Percentiles rank a stretch among this genome's conserved stretches.
These are phyloP conservation scores for Rhyacophila evoluta DNA, from an alignment of 2,888 invertebrate species.

Conservation along the genomic window DNA sequence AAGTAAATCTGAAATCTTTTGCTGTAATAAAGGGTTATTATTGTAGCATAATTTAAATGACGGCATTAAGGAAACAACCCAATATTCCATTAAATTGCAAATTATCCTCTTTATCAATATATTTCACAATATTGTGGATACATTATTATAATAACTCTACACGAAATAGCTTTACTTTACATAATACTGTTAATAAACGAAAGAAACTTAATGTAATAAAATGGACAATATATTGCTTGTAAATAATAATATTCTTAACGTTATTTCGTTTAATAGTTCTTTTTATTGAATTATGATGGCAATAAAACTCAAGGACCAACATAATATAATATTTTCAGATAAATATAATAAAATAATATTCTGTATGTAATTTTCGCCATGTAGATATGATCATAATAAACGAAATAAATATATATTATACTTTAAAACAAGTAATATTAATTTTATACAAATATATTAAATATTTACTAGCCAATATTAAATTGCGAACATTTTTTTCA, in stretches of 20 bases:
- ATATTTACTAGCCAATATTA: no score
- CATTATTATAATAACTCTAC: background rate
- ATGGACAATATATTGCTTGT: background rate
- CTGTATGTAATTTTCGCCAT: background rate
- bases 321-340: background rate
- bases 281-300: background rate
- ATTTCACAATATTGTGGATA: constrained; percentile 4
- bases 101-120: constrained; percentile 19
- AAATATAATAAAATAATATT: no score
- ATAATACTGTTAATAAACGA: background rate
- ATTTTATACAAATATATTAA: no score
- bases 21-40: background rate
- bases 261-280: background rate
- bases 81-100: constrained; percentile 33
- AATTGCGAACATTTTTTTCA: no score
- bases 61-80: constrained; percentile 28
- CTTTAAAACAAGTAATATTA: no score
- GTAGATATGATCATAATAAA: background rate
- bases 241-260: background rate
- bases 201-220: background rate
- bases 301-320: background rate
- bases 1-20: background rate
- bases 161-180: background rate
- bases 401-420: no score
- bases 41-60: constrained; percentile 17